Percentiles rank a stretch among this genome's conserved stretches.
Conservation (phyloP, 2,113 vertebrate species). For the Balaeniceps rex region DNA sequence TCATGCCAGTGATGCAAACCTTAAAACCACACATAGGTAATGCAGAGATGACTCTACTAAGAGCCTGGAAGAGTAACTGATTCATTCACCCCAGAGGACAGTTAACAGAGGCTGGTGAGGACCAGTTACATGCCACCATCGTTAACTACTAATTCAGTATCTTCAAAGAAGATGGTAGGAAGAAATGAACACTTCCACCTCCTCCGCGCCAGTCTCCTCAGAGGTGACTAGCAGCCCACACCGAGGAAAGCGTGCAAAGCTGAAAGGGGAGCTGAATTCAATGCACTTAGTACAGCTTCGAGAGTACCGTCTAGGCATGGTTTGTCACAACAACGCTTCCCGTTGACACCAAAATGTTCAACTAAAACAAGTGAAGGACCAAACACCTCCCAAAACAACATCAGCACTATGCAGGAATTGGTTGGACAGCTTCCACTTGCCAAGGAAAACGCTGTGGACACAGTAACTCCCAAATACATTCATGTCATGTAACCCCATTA, state of each 20-base stretch:
- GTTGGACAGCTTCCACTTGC: background rate
- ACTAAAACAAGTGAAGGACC: background rate
- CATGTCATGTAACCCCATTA: background rate
- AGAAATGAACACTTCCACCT: background rate
- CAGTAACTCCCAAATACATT: background rate
- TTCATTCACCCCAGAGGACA: background rate
- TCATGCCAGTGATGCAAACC: background rate
- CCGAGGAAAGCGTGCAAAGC: fast-evolving
- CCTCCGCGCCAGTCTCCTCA: fast-evolving
- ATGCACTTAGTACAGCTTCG: background rate
- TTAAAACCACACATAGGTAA: fast-evolving
- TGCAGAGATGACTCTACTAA: fast-evolving
- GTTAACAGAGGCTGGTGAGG: background rate
- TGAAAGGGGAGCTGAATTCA: background rate
- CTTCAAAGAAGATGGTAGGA: background rate
- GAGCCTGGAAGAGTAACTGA: background rate
- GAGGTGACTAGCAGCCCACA: background rate
- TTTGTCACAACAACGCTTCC: background rate
- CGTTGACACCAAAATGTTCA: background rate
- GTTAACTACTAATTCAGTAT: background rate
- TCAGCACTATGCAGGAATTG: background rate
- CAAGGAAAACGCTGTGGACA: background rate
- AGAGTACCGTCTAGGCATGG: background rate
- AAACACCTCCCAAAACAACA: background rate
- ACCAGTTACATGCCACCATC: background rate